Evolutionary conservation across 1,140 invertebrate species (phyloP).

Genomic region (Arctopsyche grandis): DNA sequence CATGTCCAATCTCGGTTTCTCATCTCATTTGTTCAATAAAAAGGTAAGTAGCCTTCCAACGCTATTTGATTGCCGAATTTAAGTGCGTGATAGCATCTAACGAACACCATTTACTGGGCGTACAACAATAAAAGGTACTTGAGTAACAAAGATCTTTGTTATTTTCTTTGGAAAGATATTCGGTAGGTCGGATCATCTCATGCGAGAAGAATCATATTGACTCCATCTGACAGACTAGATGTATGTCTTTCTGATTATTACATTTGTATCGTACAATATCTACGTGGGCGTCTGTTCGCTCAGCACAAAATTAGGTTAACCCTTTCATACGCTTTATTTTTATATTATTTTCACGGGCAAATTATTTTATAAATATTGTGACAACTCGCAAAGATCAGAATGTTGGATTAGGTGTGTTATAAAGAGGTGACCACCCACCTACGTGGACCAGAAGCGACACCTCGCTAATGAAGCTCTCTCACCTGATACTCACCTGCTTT

Average conservation of each 20-base stretch:
- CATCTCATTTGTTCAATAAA: constrained; percentile 44
- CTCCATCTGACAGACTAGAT: constrained; percentile 37
- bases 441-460: constrained; percentile 35
- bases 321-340: background rate
- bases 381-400: constrained; percentile 19
- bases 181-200: constrained; percentile 35
- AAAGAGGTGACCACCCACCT: constrained; percentile 39
- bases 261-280: background rate
- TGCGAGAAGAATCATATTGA: constrained; percentile 50
- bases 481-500: constrained; percentile 41
- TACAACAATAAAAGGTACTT: constrained; percentile 43
- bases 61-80: constrained; percentile 47
- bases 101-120: constrained; percentile 33
- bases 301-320: constrained; percentile 4
- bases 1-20: constrained; percentile 19
- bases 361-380: background rate
- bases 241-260: constrained; percentile 28
- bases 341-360: background rate
- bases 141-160: constrained; percentile 32
- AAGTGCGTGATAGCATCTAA: constrained; percentile 44
- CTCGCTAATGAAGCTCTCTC: constrained; percentile 45
- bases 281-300: background rate
- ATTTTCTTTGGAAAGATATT: constrained; percentile 28
- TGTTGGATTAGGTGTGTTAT: constrained; percentile 29
- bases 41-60: constrained; percentile 44